Evolutionary conservation across 2,888 invertebrate species (phyloP), one percentile per base, ranked within the genome.

Genomic region (Mesoligia furuncula): DNA sequence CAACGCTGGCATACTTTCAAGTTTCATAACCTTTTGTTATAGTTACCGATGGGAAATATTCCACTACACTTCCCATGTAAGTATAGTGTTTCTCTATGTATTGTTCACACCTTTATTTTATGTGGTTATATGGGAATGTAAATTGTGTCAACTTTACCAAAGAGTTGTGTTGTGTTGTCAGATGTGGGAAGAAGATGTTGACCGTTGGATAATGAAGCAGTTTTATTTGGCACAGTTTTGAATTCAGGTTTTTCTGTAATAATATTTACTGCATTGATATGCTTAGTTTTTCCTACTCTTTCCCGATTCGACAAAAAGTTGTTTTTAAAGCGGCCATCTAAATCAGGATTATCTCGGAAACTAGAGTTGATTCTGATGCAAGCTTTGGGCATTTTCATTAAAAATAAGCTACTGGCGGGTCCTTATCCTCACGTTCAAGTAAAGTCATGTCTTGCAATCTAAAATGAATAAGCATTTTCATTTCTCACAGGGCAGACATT

Each of bases 1-100:
- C 73, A 67, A 57, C 42, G 69, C 54, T 81, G 86, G 84, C 86
- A 86, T 83, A 87, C 86, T 87, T 87, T 78, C 76, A 42, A 75
- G 79, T 88, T 86, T 85, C 86, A 76, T 83, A 89, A 88, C 67
- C 86, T 77, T 87, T 87, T 85, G 81, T 86, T 89, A 78, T 72
- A 82, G 51, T 72, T 77, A 69, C 75, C 62, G 69, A 87, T 88
- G 89, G 87, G 87, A 88, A 84, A 70, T 84, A 88, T 80, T 79
- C 64, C 71, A 80, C 76, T 39, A 78, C 66, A 77, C 82, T 87
- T 88, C 85, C 81, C 87, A 88, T 83, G 79, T 67, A 42, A 11
- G 3, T 42, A 68, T 42, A 64, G 65, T 75, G 71, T 73, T 80
- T 70, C 57, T 76, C 65, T 85, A 75, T 64, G 74, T 76, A 80